These are phyloP conservation scores for Stylophora pistillata DNA, from an alignment of 64 coral and sea anemone genomes.

Conservation along the genomic window DNA sequence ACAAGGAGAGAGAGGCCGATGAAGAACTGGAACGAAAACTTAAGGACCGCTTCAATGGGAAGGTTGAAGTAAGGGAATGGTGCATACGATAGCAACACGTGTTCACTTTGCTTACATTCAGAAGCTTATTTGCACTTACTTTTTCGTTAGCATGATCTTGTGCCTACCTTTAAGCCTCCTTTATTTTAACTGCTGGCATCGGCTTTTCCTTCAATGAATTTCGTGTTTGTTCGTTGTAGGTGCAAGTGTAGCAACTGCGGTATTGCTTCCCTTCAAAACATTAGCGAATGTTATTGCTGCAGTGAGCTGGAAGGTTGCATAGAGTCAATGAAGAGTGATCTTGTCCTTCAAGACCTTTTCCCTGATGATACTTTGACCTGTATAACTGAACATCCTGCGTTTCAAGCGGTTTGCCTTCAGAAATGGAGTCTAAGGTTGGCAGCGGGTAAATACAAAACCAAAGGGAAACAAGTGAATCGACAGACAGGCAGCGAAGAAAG, in stretches of 20 bases:
- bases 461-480: conserved; percentile 24
- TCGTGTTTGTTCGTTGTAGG: no score
- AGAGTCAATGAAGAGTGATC: conserved; percentile 42
- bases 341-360: conserved; percentile 35
- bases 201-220: no score
- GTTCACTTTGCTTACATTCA: no score
- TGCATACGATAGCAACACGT: no score
- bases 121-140: no score
- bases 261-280: conserved; percentile 1
- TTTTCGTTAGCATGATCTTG: no score
- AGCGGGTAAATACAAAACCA: conserved; percentile 15
- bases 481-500: conserved; percentile 33
- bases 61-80: no score
- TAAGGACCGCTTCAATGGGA: no score
- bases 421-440: conserved; percentile 60
- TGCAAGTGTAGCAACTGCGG: conserved; percentile 60
- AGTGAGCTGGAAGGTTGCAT: conserved; percentile 54
- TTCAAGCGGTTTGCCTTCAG: conserved; percentile 42
- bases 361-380: background rate
- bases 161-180: no score
- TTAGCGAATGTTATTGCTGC: conserved; percentile 64
- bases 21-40: no score
- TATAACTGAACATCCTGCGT: conserved; percentile 48
- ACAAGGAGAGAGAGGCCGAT: no score
- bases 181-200: no score